These are phyloP conservation scores for Lamprotornis superbus DNA, from an alignment of 2,113 vertebrate species.

Conservation along the genomic window DNA sequence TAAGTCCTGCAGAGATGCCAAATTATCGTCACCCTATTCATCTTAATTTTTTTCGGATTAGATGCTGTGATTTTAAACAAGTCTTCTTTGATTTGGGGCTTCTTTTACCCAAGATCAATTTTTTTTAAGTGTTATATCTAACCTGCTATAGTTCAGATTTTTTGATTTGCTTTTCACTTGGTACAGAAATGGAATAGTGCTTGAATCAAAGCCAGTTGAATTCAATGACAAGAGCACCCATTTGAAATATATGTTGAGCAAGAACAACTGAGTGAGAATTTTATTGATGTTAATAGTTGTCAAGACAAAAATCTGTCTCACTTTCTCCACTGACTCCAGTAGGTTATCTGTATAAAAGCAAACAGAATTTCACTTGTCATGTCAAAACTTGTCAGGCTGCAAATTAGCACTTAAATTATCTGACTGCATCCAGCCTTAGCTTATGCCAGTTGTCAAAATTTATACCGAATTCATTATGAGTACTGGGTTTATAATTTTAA, in stretches of 20 bases:
- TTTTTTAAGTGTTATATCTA: not conserved
- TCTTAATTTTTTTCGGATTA: not conserved
- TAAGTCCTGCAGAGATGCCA: not conserved
- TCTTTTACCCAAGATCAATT: not conserved
- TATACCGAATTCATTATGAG: not conserved
- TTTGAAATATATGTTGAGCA: not conserved
- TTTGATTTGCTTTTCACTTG: not conserved
- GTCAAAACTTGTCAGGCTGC: not conserved
- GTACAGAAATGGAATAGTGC: not conserved
- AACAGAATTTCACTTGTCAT: not conserved
- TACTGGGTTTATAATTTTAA: not conserved
- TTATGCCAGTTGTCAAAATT: constrained; percentile 5
- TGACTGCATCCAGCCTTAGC: not conserved
- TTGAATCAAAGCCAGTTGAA: not conserved
- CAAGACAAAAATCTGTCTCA: not conserved
- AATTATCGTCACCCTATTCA: not conserved
- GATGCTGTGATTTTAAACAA: not conserved
- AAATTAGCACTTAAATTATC: constrained; percentile 3
- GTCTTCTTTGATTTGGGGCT: not conserved
- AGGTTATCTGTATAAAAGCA: not conserved
- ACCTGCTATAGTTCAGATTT: not conserved
- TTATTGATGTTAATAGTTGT: not conserved
- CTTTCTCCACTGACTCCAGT: not conserved
- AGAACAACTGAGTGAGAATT: not conserved
- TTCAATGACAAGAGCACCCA: not conserved